These are phyloP conservation scores for Cryptocephalus primarius DNA, from an alignment of 2,888 invertebrate genomes.

Conservation along the genomic window DNA sequence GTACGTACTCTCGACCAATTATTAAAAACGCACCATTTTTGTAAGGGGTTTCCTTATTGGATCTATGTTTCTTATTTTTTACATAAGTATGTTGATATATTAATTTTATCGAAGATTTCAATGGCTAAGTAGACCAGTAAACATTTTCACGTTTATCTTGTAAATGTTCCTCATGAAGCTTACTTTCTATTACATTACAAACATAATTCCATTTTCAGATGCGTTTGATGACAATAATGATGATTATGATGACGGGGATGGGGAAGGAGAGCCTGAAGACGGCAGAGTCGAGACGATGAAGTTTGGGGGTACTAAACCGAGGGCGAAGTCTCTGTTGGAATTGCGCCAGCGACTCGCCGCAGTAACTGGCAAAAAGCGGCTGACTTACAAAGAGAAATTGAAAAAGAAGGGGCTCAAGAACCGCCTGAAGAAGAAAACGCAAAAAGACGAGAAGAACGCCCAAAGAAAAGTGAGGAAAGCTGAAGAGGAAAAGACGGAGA, in stretches of 20 bases:
- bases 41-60: too few relatives aligned
- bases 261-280: conserved; percentile 28
- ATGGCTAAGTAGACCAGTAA: too few relatives aligned
- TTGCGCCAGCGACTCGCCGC: conserved; percentile 52
- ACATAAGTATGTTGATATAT: too few relatives aligned
- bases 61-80: too few relatives aligned
- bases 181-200: too few relatives aligned
- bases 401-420: conserved; percentile 56
- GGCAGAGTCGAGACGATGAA: conserved; percentile 22
- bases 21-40: too few relatives aligned
- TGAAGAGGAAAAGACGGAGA: conserved; percentile 22
- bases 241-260: conserved; percentile 29
- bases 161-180: too few relatives aligned
- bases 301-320: conserved; percentile 9
- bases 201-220: neutral
- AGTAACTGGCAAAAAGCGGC: conserved; percentile 49
- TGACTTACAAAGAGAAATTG: conserved; percentile 54
- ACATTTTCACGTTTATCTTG: too few relatives aligned
- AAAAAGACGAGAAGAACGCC: conserved; percentile 45
- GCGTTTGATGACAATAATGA: conserved; percentile 8
- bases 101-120: too few relatives aligned
- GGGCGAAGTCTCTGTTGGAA: conserved; percentile 53
- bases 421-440: conserved; percentile 55
- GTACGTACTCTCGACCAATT: too few relatives aligned
- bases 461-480: conserved; percentile 35